Evolutionary conservation across 2,797 vertebrate genomes (phyloP), one percentile per base, ranked within the genome.

Genomic region (Clarias fuscus): DNA sequence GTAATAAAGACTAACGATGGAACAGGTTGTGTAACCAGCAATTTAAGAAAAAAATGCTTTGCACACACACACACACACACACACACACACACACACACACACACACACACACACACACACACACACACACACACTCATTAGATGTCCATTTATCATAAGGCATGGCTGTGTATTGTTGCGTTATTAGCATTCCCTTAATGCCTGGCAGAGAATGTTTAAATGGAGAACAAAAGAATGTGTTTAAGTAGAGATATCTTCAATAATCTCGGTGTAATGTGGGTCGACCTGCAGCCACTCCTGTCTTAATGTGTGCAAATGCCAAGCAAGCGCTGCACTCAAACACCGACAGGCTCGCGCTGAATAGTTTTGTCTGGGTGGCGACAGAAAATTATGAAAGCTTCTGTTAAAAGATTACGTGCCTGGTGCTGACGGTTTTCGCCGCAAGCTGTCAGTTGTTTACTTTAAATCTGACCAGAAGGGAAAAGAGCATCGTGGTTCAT

Each of bases 211-310:
- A 82, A 64, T 73, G 86, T 84, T 77, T 72, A 83, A 37, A 85
- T n/a, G 83, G 86, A 84, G 61, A 87, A 88, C 88, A 87, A 88
- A 86, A 61, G 83, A 37, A 87, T 84, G 62, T 71, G 84, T 86
- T 83, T 86, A 86, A 81, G 58, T 75, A 48, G 17, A 75, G 83
- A 84, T 84, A 76, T 64, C 71, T 75, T 43, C 48, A 84, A 64
- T 84, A 75, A 84, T 84, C 83, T 76, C 58, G 43, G 86, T 88
- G 87, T 88, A 85, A 89, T 88, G 65, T 85, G 86, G 88, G 85
- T 86, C 83, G 71, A 59, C 33, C 80, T 82, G 20, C 82, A 72
- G 78, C 58, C 88, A 82, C 84, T 84, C 86, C 82, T 68, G 78
- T 37, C 78, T 84, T 30, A 64, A 84, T 62, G 68, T 84, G 82